Percentiles rank a stretch among this genome's conserved stretches.
phyloP scores from a whole-genome alignment of 1,140 invertebrate species.

The Mactra quadrangularis region DNA sequence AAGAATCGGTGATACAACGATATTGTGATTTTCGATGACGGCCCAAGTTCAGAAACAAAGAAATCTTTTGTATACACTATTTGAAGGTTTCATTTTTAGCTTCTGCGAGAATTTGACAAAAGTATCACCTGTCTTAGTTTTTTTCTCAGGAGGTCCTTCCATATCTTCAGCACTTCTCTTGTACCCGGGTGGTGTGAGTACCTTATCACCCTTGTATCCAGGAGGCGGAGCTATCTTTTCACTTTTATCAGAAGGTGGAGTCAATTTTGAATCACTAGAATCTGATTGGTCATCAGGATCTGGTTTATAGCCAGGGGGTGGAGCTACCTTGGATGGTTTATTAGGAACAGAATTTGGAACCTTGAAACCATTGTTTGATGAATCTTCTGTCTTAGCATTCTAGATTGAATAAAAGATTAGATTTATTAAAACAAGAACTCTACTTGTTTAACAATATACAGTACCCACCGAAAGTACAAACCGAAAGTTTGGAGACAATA shows the following conservation, averaged over 20 bases:
- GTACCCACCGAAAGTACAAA: too few species aligned
- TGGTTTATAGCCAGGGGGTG: constrained; percentile 19
- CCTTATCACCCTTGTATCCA: constrained; percentile 51
- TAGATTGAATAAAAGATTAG: too few species aligned
- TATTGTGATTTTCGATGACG: too few species aligned
- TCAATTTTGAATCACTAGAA: constrained; percentile 45
- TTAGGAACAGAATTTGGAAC: constrained; percentile 72
- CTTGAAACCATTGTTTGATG: constrained; percentile 80
- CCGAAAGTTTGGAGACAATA: too few species aligned
- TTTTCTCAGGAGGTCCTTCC: constrained; percentile 69
- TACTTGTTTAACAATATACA: too few species aligned
- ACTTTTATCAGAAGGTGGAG: constrained; percentile 44
- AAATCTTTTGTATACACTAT: too few species aligned
- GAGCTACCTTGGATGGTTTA: not conserved
- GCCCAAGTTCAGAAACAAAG: too few species aligned
- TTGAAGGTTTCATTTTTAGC: too few species aligned
- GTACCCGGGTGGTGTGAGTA: constrained; percentile 61
- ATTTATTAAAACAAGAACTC: too few species aligned
- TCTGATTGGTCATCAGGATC: constrained; percentile 50
- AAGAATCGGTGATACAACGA: too few species aligned
- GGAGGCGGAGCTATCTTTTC: constrained; percentile 58
- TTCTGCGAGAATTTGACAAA: too few species aligned
- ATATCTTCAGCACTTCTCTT: constrained; percentile 33
- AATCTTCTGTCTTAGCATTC: not conserved
- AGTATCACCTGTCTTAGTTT: constrained; percentile 70